Evolutionary conservation across 2,113 vertebrate genomes (phyloP), one percentile per base, ranked within the genome.

Genomic region (Lutjanus erythropterus): DNA sequence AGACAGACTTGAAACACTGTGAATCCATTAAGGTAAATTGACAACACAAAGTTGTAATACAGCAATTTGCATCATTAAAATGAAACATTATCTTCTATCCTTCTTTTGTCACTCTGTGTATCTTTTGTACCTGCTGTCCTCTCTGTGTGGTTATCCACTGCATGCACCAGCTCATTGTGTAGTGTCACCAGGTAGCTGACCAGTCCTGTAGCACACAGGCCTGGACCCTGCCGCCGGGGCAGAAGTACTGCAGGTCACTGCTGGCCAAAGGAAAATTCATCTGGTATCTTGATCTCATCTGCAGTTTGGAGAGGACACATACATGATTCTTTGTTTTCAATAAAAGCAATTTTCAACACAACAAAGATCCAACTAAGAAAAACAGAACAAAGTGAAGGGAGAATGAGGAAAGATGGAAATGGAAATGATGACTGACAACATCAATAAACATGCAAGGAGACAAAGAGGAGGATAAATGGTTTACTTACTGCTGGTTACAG

Each of bases 211-310:
- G 97, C 93, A 61, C 97, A 97, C 73, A 97, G 95, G 10, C 97
- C 97, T 73, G 89, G 90, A 33, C 95, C 96, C 39, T 73, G 95
- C 5, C 96, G 94, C 3, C 95, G 94, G 0, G 97, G 97, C 71
- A 98, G 88, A 16, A 81, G 67, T 96, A 87, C 84, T 95, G 94
- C 18, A 97, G 76, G 0, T 90, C 69, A 6, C 91, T 68, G 9
- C 0, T 67, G 15, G 0, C 87, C 71, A n/a, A n/a, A n/a, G 75
- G 96, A 97, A 86, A 91, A 96, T 2, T 92, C 93, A 12, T 89
- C 64, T 0, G 95, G 96, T 6, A 98, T 96, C 78, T 97, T 97
- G 41, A 97, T 94, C 84, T 96, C 96, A 55, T 95, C 97, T 97
- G 82, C 62, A 33, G 0, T 18, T 65, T 33, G 7, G 16, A 60